These are phyloP conservation scores for Propsilocerus akamusi DNA, from an alignment of 1,140 invertebrate genomes.

Conservation along the genomic window DNA sequence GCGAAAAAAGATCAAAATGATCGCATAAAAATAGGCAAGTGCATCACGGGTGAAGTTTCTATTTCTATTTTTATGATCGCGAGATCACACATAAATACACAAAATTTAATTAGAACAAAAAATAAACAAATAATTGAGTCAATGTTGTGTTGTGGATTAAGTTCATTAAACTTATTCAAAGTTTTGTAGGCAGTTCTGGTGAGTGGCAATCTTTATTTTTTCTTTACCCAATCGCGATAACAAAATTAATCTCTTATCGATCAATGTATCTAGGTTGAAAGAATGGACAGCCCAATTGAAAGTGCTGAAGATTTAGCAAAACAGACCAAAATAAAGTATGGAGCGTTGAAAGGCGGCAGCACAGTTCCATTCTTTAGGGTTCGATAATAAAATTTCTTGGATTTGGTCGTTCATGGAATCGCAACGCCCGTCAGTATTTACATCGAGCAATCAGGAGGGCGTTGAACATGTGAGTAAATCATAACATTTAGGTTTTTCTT, in stretches of 20 bases:
- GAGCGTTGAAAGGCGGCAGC: constrained; percentile 78
- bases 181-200: constrained; percentile 28
- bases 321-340: constrained; percentile 94
- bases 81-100: too few relatives aligned
- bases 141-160: not conserved
- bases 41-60: too few relatives aligned
- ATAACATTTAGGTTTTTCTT: constrained; percentile 24
- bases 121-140: not conserved
- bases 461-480: constrained; percentile 67
- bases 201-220: not conserved
- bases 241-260: not conserved
- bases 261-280: constrained; percentile 33
- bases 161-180: not conserved
- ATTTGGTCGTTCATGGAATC: constrained; percentile 80
- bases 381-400: constrained; percentile 13
- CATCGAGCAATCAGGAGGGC: constrained; percentile 65
- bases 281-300: constrained; percentile 92
- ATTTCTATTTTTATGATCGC: not conserved
- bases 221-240: too few relatives aligned
- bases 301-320: constrained; percentile 89
- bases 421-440: constrained; percentile 65
- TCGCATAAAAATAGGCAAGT: constrained; percentile 1
- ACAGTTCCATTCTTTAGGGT: constrained; percentile 86
- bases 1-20: not conserved
- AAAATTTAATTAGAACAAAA: not conserved